Base-by-base conservation (phyloP, 2,888 invertebrate species). In the Epinotia bilunana region DNA sequence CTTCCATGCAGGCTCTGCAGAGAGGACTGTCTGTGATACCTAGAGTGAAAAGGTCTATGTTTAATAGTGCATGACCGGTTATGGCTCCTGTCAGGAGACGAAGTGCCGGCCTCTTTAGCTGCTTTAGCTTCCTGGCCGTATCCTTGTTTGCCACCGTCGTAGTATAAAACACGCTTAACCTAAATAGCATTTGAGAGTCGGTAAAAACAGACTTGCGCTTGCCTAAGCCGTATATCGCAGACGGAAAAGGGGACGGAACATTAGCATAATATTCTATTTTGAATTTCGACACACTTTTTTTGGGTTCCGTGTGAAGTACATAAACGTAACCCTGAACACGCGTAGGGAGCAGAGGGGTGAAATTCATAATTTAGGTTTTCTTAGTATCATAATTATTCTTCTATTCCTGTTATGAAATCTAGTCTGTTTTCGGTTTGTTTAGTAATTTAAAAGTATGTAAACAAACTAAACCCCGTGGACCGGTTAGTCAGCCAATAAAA, bases 181-280 rank as follows among this genome's bases (percentile, higher is more conserved):
- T 67, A 67, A 67, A 55, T 39, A 55, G 55, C n/a, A 55, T 67
- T 65, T 67, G 67, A 67, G 39, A 9, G 67, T n/a, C 39, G 18
- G 67, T 55, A 57, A 67, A 67, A 67, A 67, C 67, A 67, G 55
- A 18, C 55, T 39, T 67, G 67, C 23, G 2, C 6, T 63, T 46
- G 39, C 12, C 60, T 49, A 73, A 69, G 46, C 43, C 70, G 49
- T 58, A 64, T 70, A 39, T 53, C 23, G n/a, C 74, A 70, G 28
- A 62, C 46, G 69, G 63, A 7, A 69, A 73, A 76, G 73, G 69
- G 73, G 76, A 69, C 64, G 28, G 46, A 3, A 6, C 49, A 76
- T 76, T 70, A 73, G 73, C 76, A 76, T 76, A 76, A 76, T 76
- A 76, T 76, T 70, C 76, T 76, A 58, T 76, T 76, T 70, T 76